Conservation (phyloP, 2,888 invertebrate genomes). For the Syritta pipiens region DNA sequence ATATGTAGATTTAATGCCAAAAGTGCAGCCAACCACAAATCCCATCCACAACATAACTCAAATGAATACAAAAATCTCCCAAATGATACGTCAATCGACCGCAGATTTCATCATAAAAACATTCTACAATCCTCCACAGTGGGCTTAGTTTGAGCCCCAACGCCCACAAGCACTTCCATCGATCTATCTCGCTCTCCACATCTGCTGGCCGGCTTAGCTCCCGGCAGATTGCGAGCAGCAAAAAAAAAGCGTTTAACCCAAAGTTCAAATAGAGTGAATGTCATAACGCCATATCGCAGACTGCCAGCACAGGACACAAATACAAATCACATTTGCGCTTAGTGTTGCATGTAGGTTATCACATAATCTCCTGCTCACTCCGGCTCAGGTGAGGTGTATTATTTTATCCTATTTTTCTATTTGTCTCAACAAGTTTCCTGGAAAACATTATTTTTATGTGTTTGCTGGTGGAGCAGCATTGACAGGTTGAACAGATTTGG, state of each 20-base stretch:
- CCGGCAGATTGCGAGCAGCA: not conserved
- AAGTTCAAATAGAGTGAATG: slow-evolving; percentile 6
- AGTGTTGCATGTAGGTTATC: not conserved
- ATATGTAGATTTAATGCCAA: no score
- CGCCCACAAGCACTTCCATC: not conserved
- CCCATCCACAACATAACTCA: no score
- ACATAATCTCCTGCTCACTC: not conserved
- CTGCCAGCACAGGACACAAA: not conserved
- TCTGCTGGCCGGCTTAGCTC: not conserved
- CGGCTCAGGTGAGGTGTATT: not conserved
- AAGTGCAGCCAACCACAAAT: no score
- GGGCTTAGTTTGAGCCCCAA: no score
- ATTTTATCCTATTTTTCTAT: not conserved
- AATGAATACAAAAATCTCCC: no score
- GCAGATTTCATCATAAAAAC: no score
- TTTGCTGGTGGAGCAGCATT: not conserved
- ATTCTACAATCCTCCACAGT: no score
- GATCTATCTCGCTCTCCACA: not conserved
- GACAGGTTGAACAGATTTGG: not conserved
- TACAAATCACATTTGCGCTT: slow-evolving; percentile 1
- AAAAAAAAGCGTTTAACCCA: not conserved
- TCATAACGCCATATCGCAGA: not conserved
- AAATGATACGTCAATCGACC: no score
- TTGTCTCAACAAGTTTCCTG: slow-evolving; percentile 8
- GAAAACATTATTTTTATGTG: not conserved